Conservation (phyloP, 2,113 vertebrate genomes). For the Ptyas mucosa region DNA sequence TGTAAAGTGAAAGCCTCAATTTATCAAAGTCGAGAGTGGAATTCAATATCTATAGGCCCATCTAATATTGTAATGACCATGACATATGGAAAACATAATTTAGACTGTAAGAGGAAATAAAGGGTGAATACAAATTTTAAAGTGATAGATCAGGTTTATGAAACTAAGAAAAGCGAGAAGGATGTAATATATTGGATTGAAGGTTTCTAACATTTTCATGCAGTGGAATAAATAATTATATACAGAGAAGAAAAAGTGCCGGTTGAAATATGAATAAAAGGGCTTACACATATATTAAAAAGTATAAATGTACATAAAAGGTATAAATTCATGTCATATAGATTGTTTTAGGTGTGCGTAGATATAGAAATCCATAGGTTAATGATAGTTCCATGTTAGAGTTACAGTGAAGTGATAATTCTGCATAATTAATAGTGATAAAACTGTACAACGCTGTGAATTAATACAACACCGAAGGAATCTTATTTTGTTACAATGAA, state of each 20-base stretch:
- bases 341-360: background rate
- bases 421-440: background rate
- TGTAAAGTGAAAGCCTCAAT: background rate
- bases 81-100: background rate
- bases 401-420: background rate
- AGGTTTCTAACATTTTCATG: background rate
- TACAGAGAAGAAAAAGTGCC: too few relatives aligned
- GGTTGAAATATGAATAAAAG: too few relatives aligned
- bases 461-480: background rate
- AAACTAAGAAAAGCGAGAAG: background rate
- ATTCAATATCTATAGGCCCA: background rate
- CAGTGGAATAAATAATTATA: background rate
- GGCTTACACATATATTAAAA: too few relatives aligned
- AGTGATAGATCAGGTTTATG: background rate
- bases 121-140: background rate
- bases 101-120: background rate
- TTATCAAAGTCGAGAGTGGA: background rate
- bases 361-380: background rate
- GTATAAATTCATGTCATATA: too few relatives aligned
- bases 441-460: background rate
- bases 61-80: background rate
- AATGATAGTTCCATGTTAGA: too few relatives aligned
- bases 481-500: background rate
- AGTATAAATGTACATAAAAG: too few relatives aligned
- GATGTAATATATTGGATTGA: background rate